Conservation (phyloP, 2,113 vertebrate species). For the Prionailurus bengalensis region DNA sequence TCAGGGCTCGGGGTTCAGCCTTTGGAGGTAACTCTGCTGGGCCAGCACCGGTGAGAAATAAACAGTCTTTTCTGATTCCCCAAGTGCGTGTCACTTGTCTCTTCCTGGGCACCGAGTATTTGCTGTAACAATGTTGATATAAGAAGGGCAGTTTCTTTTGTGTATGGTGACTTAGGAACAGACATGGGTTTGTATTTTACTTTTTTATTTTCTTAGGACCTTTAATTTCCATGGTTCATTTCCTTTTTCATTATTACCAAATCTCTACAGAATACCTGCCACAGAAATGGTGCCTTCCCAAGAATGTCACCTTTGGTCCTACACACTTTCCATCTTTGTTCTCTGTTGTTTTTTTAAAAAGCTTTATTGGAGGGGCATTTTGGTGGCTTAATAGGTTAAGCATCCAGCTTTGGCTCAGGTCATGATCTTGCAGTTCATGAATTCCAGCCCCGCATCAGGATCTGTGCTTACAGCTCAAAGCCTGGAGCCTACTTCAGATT, state of each 20-base stretch:
- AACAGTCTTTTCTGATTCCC: too few relatives aligned
- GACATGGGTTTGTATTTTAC: background rate
- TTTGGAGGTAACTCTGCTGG: too few relatives aligned
- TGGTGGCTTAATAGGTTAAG: too few relatives aligned
- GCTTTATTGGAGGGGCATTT: background rate
- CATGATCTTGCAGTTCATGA: too few relatives aligned
- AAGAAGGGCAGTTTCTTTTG: background rate
- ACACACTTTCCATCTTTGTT: background rate
- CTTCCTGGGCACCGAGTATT: too few relatives aligned
- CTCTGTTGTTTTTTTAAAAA: background rate
- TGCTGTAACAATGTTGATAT: background rate
- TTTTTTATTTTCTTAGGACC: background rate
- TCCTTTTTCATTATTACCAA: background rate
- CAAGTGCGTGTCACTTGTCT: too few relatives aligned
- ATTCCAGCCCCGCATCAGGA: too few relatives aligned
- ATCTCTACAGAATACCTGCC: background rate
- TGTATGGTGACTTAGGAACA: background rate
- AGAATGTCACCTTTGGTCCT: background rate
- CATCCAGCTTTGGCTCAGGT: too few relatives aligned
- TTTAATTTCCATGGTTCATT: background rate
- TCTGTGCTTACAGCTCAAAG: too few relatives aligned
- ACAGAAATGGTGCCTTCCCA: background rate
- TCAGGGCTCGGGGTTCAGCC: too few relatives aligned
- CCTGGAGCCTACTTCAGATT: too few relatives aligned
- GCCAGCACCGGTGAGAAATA: too few relatives aligned